These are phyloP conservation scores for Agraylea sexmaculata DNA, from an alignment of 1,140 invertebrate species.

Conservation along the genomic window DNA sequence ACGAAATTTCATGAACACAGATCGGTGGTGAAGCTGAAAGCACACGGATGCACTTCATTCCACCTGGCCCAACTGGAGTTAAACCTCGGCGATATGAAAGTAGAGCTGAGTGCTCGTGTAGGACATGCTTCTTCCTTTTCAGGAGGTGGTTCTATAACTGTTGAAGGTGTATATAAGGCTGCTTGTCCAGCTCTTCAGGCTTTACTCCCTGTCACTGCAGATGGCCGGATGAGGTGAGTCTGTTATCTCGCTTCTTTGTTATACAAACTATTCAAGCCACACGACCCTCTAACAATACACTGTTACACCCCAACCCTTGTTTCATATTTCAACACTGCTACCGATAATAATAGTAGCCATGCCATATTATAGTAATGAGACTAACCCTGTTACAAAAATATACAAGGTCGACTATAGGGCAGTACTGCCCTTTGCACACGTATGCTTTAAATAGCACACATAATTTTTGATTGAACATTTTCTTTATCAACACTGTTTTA, in stretches of 20 bases:
- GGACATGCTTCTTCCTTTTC: slow-evolving; percentile 12
- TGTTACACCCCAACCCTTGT: too few relatives aligned
- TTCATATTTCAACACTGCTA: too few relatives aligned
- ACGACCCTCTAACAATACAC: too few relatives aligned
- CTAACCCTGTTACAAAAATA: too few relatives aligned
- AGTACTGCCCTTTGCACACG: too few relatives aligned
- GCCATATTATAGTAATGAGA: too few relatives aligned
- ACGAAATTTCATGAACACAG: slow-evolving; percentile 5
- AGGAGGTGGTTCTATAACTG: slow-evolving; percentile 13
- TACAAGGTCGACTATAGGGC: too few relatives aligned
- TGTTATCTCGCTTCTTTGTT: not conserved
- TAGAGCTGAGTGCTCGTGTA: slow-evolving; percentile 12
- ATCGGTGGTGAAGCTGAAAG: slow-evolving; percentile 14
- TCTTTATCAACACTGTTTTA: too few relatives aligned
- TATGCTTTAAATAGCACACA: too few relatives aligned
- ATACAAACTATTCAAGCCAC: too few relatives aligned
- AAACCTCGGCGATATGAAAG: slow-evolving; percentile 13
- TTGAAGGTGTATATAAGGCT: slow-evolving; percentile 14
- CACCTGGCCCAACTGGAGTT: slow-evolving; percentile 17
- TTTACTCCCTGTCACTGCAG: slow-evolving; percentile 17
- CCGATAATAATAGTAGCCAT: too few relatives aligned
- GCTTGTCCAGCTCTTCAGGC: slow-evolving; percentile 15
- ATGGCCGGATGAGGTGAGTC: slow-evolving; percentile 15
- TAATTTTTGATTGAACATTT: too few relatives aligned
- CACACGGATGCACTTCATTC: slow-evolving; percentile 16